Conservation (phyloP, 2,888 invertebrate genomes). For the Rhorus exstirpatorius region DNA sequence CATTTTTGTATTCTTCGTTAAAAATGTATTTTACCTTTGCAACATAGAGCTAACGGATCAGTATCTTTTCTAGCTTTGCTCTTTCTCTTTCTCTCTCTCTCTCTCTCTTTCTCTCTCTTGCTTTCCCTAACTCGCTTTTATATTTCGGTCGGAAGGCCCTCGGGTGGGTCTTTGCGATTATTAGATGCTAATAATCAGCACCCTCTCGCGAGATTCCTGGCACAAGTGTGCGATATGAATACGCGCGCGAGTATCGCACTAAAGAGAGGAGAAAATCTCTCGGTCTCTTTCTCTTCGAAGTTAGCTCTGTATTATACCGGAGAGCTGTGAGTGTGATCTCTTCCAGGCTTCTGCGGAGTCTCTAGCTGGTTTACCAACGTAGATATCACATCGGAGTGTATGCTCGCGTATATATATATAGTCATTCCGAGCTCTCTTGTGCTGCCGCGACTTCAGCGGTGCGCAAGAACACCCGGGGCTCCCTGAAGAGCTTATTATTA, state of each 20-base stretch:
- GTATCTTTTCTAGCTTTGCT: neutral
- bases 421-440: slow-evolving; percentile 64
- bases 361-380: slow-evolving; percentile 33
- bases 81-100: neutral
- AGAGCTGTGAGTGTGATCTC: slow-evolving; percentile 33
- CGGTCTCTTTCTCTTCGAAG: slow-evolving; percentile 42
- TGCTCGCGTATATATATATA: neutral
- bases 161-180: slow-evolving; percentile 79
- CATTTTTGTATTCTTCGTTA: neutral
- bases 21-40: neutral
- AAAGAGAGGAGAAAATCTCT: slow-evolving; percentile 17
- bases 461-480: slow-evolving; percentile 82
- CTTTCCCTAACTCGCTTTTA: neutral
- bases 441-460: slow-evolving; percentile 63
- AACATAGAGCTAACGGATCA: neutral
- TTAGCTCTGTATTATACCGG: neutral
- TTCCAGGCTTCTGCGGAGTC: slow-evolving; percentile 32
- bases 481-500: slow-evolving; percentile 85
- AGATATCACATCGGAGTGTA: slow-evolving; percentile 46
- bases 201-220: slow-evolving; percentile 59
- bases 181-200: slow-evolving; percentile 84
- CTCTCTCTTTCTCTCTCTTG: too few relatives aligned
- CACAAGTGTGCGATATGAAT: slow-evolving; percentile 32
- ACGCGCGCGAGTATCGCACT: slow-evolving; percentile 19
- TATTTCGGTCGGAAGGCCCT: slow-evolving; percentile 20